Evolutionary conservation across 2,888 invertebrate genomes (phyloP).

Genomic region (Ommatoiulus sabulosus): DNA sequence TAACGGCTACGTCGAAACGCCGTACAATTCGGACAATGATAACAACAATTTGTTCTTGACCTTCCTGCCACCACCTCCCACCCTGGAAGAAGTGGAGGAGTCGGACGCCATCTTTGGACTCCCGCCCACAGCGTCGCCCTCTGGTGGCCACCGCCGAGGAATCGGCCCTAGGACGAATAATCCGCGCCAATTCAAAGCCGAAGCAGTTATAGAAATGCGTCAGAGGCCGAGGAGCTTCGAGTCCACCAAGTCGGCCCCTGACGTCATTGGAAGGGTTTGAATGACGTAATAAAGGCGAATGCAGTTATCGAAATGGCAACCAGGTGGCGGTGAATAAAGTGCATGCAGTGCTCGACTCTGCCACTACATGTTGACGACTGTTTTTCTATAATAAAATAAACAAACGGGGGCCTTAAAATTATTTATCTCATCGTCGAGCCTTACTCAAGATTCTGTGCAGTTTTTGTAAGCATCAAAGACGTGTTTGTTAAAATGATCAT

Average conservation of each 20-base stretch:
- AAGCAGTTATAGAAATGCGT: slow-evolving; percentile 71
- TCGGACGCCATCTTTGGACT: slow-evolving; percentile 58
- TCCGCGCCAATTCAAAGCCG: slow-evolving; percentile 71
- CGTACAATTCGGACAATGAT: slow-evolving; percentile 29
- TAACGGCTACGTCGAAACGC: neutral
- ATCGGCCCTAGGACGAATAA: slow-evolving; percentile 59
- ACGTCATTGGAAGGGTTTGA: slow-evolving; percentile 76
- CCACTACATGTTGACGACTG: neutral
- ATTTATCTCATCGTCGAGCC: slow-evolving; percentile 13
- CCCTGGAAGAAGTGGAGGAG: slow-evolving; percentile 58
- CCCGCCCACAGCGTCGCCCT: slow-evolving; percentile 50
- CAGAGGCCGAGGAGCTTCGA: slow-evolving; percentile 67
- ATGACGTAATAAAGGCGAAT: too few species aligned
- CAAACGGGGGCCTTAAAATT: neutral
- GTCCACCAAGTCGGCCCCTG: slow-evolving; percentile 89
- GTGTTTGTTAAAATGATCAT: slow-evolving; percentile 34
- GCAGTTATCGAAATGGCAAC: neutral
- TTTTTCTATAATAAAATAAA: slow-evolving; percentile 1
- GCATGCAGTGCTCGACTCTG: neutral
- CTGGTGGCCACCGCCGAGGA: slow-evolving; percentile 50
- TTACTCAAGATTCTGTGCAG: neutral
- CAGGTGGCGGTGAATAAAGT: neutral
- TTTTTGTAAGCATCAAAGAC: slow-evolving; percentile 26
- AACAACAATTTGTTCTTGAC: slow-evolving; percentile 51
- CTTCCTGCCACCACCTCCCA: slow-evolving; percentile 55